A percentile compares a stretch with the other conserved stretches of the same genome.
Evolutionary conservation across 2,113 vertebrate species (phyloP).

Genomic region (Puffinus mauretanicus): DNA sequence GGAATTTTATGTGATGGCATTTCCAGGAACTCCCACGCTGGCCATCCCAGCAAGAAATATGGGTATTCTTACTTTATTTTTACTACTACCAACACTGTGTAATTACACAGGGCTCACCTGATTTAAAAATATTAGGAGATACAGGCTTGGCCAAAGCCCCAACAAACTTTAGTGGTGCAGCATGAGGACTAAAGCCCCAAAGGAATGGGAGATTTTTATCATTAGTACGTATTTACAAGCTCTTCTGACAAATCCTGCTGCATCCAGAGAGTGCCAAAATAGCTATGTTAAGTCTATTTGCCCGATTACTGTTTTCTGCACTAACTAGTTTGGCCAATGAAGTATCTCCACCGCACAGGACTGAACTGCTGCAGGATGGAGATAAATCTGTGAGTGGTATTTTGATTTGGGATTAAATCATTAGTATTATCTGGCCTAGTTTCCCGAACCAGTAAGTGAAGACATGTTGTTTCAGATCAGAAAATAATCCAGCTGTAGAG

Average conservation of each 20-base stretch:
- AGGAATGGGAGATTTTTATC: not conserved
- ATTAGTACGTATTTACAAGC: not conserved
- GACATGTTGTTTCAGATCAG: not conserved
- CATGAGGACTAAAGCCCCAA: not conserved
- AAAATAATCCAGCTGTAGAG: conserved; percentile 12
- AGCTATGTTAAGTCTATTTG: not conserved
- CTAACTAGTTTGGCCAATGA: not conserved
- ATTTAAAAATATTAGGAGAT: not conserved
- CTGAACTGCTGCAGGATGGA: not conserved
- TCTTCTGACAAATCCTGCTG: not conserved
- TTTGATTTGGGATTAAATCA: conserved; percentile 53
- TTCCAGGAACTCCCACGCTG: not conserved
- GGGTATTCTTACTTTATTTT: not conserved
- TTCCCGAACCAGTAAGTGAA: not conserved
- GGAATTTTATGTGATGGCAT: not conserved
- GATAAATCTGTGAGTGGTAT: not conserved
- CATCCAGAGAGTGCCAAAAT: not conserved
- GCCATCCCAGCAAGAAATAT: not conserved
- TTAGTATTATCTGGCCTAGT: conserved; percentile 22
- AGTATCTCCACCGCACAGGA: not conserved
- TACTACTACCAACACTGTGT: not conserved
- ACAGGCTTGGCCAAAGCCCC: not conserved
- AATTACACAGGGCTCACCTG: not conserved
- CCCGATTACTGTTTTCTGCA: not conserved
- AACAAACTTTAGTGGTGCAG: not conserved